Conservation (phyloP, 2,888 invertebrate genomes). For the Ceratothoa steindachneri region DNA sequence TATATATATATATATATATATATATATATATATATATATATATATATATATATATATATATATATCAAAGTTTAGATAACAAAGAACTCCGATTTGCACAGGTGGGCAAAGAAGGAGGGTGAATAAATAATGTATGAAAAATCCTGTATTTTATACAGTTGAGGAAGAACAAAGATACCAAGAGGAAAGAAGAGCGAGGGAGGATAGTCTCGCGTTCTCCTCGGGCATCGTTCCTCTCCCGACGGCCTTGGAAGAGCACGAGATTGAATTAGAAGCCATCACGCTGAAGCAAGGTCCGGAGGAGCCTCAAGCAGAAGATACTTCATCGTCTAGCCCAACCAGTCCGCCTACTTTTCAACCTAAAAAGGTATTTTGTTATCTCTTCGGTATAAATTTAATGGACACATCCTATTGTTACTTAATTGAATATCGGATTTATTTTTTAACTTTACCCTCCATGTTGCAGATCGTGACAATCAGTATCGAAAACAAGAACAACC, state of each 20-base stretch:
- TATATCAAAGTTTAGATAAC: too few relatives aligned
- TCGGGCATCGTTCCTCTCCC: not conserved
- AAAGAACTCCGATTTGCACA: too few relatives aligned
- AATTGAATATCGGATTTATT: too few relatives aligned
- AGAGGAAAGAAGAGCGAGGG: conserved; percentile 22
- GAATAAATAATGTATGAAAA: too few relatives aligned
- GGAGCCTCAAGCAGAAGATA: not conserved
- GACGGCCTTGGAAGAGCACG: not conserved
- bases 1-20: too few relatives aligned
- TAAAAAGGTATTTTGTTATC: conserved; percentile 29
- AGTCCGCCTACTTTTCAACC: conserved; percentile 26
- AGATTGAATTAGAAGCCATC: not conserved
- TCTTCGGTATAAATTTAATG: too few relatives aligned
- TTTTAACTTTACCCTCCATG: not conserved
- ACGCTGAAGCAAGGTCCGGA: not conserved
- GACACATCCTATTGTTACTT: too few relatives aligned
- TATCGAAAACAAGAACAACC: not conserved
- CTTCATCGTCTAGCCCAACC: conserved; percentile 23
- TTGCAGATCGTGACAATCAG: not conserved
- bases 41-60: too few relatives aligned
- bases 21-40: too few relatives aligned
- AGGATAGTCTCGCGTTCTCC: not conserved
- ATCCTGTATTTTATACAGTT: conserved; percentile 22
- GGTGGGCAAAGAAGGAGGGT: too few relatives aligned
- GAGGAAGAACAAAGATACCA: conserved; percentile 35